Conservation (phyloP, 2,888 invertebrate species). For the Onchidella celtica region DNA sequence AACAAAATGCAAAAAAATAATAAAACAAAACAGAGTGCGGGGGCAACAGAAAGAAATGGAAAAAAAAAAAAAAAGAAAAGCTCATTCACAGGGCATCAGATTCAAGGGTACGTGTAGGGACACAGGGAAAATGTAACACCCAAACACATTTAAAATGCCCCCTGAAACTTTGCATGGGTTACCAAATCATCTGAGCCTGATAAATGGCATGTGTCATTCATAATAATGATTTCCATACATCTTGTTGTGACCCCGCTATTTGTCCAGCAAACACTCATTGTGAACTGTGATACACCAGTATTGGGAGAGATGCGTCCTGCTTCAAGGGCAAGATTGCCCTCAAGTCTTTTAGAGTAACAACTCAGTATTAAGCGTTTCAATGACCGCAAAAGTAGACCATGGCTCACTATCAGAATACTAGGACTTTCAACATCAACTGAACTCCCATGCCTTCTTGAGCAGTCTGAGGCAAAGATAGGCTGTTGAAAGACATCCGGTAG, state of each 20-base stretch:
- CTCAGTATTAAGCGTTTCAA: slow-evolving; percentile 76
- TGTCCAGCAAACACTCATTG: slow-evolving; percentile 30
- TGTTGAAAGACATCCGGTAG: too few relatives aligned
- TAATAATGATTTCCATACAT: slow-evolving; percentile 22
- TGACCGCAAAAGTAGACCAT: slow-evolving; percentile 79
- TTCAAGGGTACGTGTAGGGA: too few relatives aligned
- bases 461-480: too few relatives aligned
- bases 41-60: too few relatives aligned
- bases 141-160: not conserved
- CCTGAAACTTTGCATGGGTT: slow-evolving; percentile 29
- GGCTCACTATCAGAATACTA: slow-evolving; percentile 78
- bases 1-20: too few relatives aligned
- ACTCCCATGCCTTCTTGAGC: too few relatives aligned
- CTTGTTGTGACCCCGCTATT: slow-evolving; percentile 41
- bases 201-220: slow-evolving; percentile 25
- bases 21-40: too few relatives aligned
- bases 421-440: too few relatives aligned
- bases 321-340: slow-evolving; percentile 72
- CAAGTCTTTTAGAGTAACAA: slow-evolving; percentile 69
- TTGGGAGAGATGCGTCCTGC: slow-evolving; percentile 78
- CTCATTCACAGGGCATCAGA: too few relatives aligned
- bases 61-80: too few relatives aligned
- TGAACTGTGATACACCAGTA: slow-evolving; percentile 78
- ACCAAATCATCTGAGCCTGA: not conserved
- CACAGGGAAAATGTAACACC: too few relatives aligned